phyloP scores from a whole-genome alignment of 2,797 vertebrate genomes.

The Antrozous pallidus region DNA sequence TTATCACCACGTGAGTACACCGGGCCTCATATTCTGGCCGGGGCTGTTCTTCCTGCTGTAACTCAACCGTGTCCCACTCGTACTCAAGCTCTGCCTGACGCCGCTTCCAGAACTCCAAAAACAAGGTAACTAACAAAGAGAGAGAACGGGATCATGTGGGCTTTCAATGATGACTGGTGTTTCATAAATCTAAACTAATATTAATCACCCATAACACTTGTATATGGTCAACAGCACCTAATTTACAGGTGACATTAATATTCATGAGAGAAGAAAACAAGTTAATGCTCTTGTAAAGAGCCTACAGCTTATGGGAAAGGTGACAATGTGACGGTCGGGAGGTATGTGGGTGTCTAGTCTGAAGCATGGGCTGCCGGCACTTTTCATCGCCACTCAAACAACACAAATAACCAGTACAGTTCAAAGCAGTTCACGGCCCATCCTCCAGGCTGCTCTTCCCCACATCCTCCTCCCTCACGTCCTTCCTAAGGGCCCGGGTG shows the following conservation, averaged over 20 bases:
- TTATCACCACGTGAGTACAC: conserved; percentile 87
- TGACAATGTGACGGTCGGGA: neutral
- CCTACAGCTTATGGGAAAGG: neutral
- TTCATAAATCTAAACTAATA: neutral
- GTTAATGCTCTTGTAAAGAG: neutral
- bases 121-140: conserved; percentile 88
- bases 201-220: neutral
- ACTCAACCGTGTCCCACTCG: conserved; percentile 94
- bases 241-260: neutral
- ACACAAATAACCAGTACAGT: neutral
- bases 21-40: conserved; percentile 93
- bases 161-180: neutral
- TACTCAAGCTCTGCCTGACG: conserved; percentile 93
- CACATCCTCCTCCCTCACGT: neutral
- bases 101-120: conserved; percentile 96
- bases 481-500: neutral
- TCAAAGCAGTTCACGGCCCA: neutral
- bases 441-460: neutral
- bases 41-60: conserved; percentile 91
- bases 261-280: neutral
- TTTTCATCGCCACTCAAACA: neutral
- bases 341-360: too few species aligned
- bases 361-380: neutral
- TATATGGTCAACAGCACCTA: neutral
- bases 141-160: accelerated